Base-by-base conservation (phyloP, 35 echinoderm and acorn worm genomes). In the Hemicentrotus pulcherrimus region DNA sequence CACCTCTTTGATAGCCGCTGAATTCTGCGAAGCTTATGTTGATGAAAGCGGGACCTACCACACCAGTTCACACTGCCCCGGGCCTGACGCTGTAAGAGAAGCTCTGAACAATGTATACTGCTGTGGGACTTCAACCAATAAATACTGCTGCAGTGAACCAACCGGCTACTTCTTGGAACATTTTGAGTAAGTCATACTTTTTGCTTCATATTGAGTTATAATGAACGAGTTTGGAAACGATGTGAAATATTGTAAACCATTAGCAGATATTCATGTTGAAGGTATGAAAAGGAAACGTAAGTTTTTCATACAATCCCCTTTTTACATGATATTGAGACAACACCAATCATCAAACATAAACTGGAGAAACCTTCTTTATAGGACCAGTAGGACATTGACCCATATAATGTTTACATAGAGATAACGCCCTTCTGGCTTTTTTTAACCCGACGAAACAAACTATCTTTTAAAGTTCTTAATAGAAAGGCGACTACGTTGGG, bases 91-190 rank as follows among this genome's bases (percentile, higher is more conserved):
- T 15, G 9, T 31, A 31, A 13, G 46, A 31, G 48, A 47, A 5
- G 91, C 32, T 28, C 46, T 93, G 13, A 47, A 93, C 18, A 93
- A 58, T n/a, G 28, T 93, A 30, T 93, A 93, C 91, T 93, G 91
- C 91, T 93, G 91, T n/a, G 91, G 91, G 0, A 22, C 91, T 13
- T 50, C 91, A 31, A 93, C 91, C 10, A 11, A 93, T n/a, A 93
- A 93, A 58, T 93, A 48, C 91, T 93, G 91, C 48, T 93, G 91
- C 48, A 93, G 48, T 58, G 16, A 93, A 58, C 91, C 91, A 5
- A 58, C 91, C 13, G 48, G 91, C 18, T 93, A 93, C 30, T 93
- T 93, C 91, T 47, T 93, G n/a, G 91, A 93, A 93, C 32, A 93
- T 93, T 93, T 93, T 47, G 48, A 93, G 91, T 93, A 93, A 93